These are phyloP conservation scores for Acrossocheilus wenchowensis DNA, from an alignment of 2,797 vertebrate species.

Conservation along the genomic window DNA sequence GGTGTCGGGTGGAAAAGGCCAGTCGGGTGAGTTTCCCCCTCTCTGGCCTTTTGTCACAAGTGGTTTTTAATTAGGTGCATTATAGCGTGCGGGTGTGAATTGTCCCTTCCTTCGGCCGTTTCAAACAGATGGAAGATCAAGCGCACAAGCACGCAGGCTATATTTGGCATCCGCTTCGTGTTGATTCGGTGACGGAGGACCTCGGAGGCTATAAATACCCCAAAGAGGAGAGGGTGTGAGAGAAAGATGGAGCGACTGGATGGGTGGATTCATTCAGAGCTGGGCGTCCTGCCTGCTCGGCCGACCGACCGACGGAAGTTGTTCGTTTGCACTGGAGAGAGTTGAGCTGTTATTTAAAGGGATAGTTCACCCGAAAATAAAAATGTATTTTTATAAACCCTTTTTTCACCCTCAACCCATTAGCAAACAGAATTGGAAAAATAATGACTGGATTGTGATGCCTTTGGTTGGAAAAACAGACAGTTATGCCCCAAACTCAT, in stretches of 20 bases:
- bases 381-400: background rate
- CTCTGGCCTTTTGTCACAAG: slow-evolving; percentile 41
- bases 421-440: background rate
- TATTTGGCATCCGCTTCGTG: slow-evolving; percentile 80
- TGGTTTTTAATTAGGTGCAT: slow-evolving; percentile 64
- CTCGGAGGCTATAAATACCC: slow-evolving; percentile 80
- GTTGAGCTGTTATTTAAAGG: slow-evolving; percentile 52
- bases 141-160: slow-evolving; percentile 66
- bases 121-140: slow-evolving; percentile 76
- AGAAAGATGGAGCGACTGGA: slow-evolving; percentile 70
- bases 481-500: background rate
- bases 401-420: background rate
- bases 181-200: slow-evolving; percentile 79
- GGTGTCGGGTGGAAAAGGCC: slow-evolving; percentile 37
- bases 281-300: slow-evolving; percentile 73
- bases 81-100: slow-evolving; percentile 42
- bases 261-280: slow-evolving; percentile 76
- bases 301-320: slow-evolving; percentile 75
- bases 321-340: slow-evolving; percentile 72
- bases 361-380: slow-evolving; percentile 1
- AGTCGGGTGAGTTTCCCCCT: slow-evolving; percentile 33
- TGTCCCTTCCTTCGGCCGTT: slow-evolving; percentile 69
- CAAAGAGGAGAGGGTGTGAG: slow-evolving; percentile 77
- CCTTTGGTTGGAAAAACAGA: slow-evolving; percentile 6
- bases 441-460: background rate